Evolutionary conservation across 2,113 vertebrate species (phyloP).

Genomic region (Gobiocypris rarus): DNA sequence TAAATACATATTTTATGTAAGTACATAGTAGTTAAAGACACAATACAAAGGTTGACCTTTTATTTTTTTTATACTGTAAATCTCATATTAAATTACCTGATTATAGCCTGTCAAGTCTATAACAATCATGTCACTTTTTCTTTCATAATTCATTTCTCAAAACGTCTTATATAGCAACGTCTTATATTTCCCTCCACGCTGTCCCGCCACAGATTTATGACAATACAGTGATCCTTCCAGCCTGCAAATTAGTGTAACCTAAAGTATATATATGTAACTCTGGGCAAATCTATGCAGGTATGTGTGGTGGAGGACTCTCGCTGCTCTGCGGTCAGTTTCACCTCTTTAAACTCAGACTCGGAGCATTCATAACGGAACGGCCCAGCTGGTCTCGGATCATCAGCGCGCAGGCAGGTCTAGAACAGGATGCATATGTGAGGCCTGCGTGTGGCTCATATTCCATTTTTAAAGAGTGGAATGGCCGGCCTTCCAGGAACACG

Average conservation of each 20-base stretch:
- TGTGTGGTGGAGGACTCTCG: slow-evolving; percentile 6
- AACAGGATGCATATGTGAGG: slow-evolving; percentile 39
- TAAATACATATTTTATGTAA: no score
- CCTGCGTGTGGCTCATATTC: slow-evolving; percentile 67
- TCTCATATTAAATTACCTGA: not conserved
- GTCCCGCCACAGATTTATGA: slow-evolving; percentile 36
- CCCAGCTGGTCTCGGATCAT: slow-evolving; percentile 15
- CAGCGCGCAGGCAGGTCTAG: slow-evolving; percentile 1
- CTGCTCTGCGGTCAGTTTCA: slow-evolving; percentile 25
- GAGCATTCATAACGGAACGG: not conserved
- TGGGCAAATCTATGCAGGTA: not conserved
- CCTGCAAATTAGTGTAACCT: slow-evolving; percentile 33
- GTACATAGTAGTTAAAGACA: no score
- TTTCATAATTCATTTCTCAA: slow-evolving; percentile 23
- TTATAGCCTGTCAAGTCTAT: not conserved
- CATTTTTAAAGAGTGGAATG: slow-evolving; percentile 67
- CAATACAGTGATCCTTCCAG: slow-evolving; percentile 25
- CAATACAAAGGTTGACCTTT: no score
- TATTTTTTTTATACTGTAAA: not conserved
- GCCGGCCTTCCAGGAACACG: slow-evolving; percentile 72
- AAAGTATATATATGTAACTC: slow-evolving; percentile 28
- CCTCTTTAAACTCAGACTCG: not conserved
- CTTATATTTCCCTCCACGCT: slow-evolving; percentile 11
- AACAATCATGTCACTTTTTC: not conserved
- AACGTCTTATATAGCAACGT: not conserved